Base-by-base conservation (phyloP, 2,888 invertebrate species). In the Callyntrura guangdongensis region DNA sequence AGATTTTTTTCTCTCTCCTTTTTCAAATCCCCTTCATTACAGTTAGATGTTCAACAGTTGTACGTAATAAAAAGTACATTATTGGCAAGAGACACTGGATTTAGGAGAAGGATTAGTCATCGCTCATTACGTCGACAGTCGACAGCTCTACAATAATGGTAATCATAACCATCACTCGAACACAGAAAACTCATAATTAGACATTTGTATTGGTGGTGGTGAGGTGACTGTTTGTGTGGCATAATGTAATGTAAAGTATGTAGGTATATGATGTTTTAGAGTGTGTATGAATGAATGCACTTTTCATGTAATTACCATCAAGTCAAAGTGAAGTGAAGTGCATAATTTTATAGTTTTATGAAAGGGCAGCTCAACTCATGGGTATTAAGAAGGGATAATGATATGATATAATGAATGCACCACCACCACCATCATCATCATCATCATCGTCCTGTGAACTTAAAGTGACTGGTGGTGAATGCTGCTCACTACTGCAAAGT, bases 261-360 rank as follows among this genome's bases (percentile, higher is more conserved):
- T 53, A 53, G 14, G n/a, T 53, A 36, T 36, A 59, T 5, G 5
- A 59, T n/a, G 9, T 36, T 36, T 69, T n/a, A 9, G 0, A 47
- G 45, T 8, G 17, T 36, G n/a, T 74, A 64, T 74, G 74, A 77
- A 53, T 77, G 47, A 77, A 77, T 77, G 74, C 74, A 77, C 25
- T 49, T 53, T 53, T 77, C 53, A 77, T 53, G 69, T 69, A 69
- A 69, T 36, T 3, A 64, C 14, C 14, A 53, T 53, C 53, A 11
- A 14, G 53, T 53, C 69, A 69, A n/a, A 12, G 69, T 36, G 36
- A 36, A 61, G 25, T 22, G 22, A 61, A 69, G 69, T 69, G 69
- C 69, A 69, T 69, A 36, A 45, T 67, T 9, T 25, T 59, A 61
- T 67, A 27, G 36, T 17, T 69, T 36, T 69, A 69, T 69, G 69